Base-by-base conservation (phyloP, 2,888 invertebrate genomes). In the Drepanosiphum platanoidis region DNA sequence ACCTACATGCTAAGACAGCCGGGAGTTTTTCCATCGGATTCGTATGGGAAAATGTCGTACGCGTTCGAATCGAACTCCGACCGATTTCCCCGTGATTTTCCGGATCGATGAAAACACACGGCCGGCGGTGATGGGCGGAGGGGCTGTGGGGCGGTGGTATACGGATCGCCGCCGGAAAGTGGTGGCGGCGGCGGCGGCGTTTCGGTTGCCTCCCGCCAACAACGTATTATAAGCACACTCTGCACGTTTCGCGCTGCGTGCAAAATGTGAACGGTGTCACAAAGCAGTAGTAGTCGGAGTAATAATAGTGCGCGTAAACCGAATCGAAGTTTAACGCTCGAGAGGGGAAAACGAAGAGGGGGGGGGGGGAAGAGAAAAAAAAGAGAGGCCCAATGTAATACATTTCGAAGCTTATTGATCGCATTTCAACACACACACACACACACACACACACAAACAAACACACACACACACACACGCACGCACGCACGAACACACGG, bases 341-440 rank as follows among this genome's bases (percentile, higher is more conserved):
- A 30, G 22, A 39, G 30, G 30, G 72, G 30, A 72, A 72, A 82
- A 4, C 8, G 8, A 58, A 52, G 52, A 5, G 22, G 22, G 18
- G 3, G 52, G 18, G 52, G 52, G 3, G 18, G 18, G 3, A 22
- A 8, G 52, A 22, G 3, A 5, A 18, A 52, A 52, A n/a, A 72
- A 42, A 42, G 39, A 61, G 27, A 71, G 72, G 71, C 81, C 61
- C 71, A 34, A 81, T 71, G 71, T 61, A 42, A 72, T 82, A 84
- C 68, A 84, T 77, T 77, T 77, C 84, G 39, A 77, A 52, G 75
- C 84, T 84, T 84, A 84, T 84, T 84, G 84, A 84, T 84, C 84
- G 84, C 46, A 84, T 84, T 84, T 84, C 52, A 77, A 77, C 84
- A 83, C 34, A 78, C 64, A 66, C 61, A 39, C 27, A 39, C 64